These are phyloP conservation scores for Temnothorax ravouxi DNA, from an alignment of 2,888 invertebrate species.

Conservation along the genomic window DNA sequence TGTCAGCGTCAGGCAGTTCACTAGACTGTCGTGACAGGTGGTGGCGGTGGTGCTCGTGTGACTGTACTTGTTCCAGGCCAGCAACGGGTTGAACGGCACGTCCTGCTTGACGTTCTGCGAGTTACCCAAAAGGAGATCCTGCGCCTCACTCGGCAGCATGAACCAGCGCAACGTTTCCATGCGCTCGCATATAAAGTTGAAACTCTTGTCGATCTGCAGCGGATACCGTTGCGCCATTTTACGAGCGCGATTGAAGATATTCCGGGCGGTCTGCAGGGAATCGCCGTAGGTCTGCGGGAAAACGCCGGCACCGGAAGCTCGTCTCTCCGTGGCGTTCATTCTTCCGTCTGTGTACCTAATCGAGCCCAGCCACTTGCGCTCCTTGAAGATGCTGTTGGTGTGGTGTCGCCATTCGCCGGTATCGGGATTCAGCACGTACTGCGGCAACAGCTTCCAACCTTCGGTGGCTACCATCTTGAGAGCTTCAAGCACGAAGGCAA, in stretches of 20 bases:
- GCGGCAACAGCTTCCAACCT: conserved; percentile 95
- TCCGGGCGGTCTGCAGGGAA: conserved; percentile 92
- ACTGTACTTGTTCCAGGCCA: conserved; percentile 65
- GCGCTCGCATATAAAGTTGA: conserved; percentile 90
- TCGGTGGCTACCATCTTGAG: conserved; percentile 95
- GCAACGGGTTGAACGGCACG: conserved; percentile 91
- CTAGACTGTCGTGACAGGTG: conserved; percentile 66
- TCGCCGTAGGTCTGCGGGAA: conserved; percentile 92
- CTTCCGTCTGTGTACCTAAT: conserved; percentile 92
- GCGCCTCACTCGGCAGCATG: conserved; percentile 95
- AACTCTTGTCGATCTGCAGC: conserved; percentile 90
- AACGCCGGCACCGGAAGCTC: conserved; percentile 91
- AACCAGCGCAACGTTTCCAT: conserved; percentile 94
- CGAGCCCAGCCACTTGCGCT: conserved; percentile 93
- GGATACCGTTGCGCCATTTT: conserved; percentile 92
- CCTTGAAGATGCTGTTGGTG: conserved; percentile 92
- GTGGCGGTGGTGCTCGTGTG: conserved; percentile 56
- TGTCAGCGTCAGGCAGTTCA: conserved; percentile 63
- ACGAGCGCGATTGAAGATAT: conserved; percentile 92
- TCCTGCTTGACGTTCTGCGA: conserved; percentile 92
- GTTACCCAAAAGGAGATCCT: conserved; percentile 91
- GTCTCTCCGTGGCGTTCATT: conserved; percentile 91
- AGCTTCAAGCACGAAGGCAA: conserved; percentile 94
- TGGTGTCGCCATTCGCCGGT: conserved; percentile 97
- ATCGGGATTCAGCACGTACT: conserved; percentile 94